Percentiles rank a stretch among this genome's conserved stretches.
Evolutionary conservation across 2,113 vertebrate genomes (phyloP).

Genomic region (Murina feae): DNA sequence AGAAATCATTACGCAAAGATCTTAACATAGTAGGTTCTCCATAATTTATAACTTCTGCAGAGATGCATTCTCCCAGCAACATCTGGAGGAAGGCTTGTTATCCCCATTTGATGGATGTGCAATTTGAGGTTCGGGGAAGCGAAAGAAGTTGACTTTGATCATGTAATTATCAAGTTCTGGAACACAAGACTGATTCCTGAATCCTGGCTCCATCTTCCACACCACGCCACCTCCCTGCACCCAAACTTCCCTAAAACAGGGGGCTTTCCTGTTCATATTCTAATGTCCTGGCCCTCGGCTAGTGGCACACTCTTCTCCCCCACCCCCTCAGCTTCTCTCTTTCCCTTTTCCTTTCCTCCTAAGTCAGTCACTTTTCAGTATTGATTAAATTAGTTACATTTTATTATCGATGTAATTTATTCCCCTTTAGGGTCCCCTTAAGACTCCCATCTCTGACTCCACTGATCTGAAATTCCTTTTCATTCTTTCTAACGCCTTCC

Average conservation of each 20-base stretch:
- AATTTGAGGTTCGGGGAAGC: background rate
- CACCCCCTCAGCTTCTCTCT: background rate
- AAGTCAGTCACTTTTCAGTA: background rate
- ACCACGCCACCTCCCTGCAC: fast-evolving
- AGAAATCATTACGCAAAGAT: background rate
- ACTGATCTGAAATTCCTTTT: background rate
- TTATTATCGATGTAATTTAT: background rate
- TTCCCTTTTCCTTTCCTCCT: background rate
- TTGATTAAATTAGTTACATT: background rate
- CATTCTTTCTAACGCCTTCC: background rate
- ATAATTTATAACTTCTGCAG: background rate
- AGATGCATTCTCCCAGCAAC: background rate
- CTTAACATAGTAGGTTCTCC: background rate
- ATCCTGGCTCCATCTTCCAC: background rate
- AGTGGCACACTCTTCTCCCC: background rate
- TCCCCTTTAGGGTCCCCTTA: background rate
- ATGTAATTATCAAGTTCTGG: background rate
- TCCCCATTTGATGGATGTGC: background rate
- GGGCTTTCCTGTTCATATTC: background rate
- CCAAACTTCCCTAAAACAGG: fast-evolving
- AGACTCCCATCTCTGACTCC: background rate
- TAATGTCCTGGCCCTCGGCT: background rate
- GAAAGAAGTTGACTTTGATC: background rate
- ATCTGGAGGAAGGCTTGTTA: background rate
- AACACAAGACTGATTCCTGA: background rate